Percentiles rank a stretch among this genome's conserved stretches.
phyloP scores from a whole-genome alignment of 2,888 invertebrate genomes.

The Andrena dorsata region DNA sequence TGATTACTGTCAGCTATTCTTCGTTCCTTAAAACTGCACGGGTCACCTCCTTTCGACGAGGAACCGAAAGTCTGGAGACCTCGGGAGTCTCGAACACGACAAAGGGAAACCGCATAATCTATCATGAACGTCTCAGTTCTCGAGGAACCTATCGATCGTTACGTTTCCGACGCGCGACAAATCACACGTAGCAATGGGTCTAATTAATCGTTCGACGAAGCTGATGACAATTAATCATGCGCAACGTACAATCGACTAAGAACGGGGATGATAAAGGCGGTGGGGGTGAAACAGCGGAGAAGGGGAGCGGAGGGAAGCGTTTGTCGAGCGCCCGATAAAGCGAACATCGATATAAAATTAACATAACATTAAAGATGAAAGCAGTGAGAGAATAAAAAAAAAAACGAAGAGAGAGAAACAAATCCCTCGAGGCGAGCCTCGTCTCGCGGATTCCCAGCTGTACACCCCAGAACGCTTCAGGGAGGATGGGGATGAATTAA shows the following conservation, averaged over 20 bases:
- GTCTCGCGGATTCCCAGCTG: slow-evolving; percentile 81
- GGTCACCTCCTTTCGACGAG: not conserved
- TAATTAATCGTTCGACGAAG: slow-evolving; percentile 82
- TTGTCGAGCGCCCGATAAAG: slow-evolving; percentile 84
- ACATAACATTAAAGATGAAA: slow-evolving; percentile 44
- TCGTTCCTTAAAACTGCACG: slow-evolving; percentile 5
- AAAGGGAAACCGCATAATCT: slow-evolving; percentile 23
- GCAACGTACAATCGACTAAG: slow-evolving; percentile 47
- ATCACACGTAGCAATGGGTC: slow-evolving; percentile 77
- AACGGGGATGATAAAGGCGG: slow-evolving; percentile 5
- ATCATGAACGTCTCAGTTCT: slow-evolving; percentile 56
- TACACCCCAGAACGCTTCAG: slow-evolving; percentile 65
- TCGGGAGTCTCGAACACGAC: slow-evolving; percentile 46
- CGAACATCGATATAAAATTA: slow-evolving; percentile 71
- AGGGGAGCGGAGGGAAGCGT: slow-evolving; percentile 47
- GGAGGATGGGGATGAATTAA: slow-evolving; percentile 68
- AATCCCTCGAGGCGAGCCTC: slow-evolving; percentile 79
- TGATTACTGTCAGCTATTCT: not conserved
- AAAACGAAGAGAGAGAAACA: slow-evolving; percentile 27
- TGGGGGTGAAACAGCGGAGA: not conserved
- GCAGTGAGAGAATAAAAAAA: slow-evolving; percentile 44
- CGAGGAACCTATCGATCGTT: slow-evolving; percentile 64
- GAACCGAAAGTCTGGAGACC: not conserved
- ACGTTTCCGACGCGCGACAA: slow-evolving; percentile 69
- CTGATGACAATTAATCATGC: slow-evolving; percentile 40